Percentiles rank a stretch among this genome's conserved stretches.
These are phyloP conservation scores for Astreopora myriophthalma DNA, from an alignment of 64 coral and sea anemone species.

Conservation along the genomic window DNA sequence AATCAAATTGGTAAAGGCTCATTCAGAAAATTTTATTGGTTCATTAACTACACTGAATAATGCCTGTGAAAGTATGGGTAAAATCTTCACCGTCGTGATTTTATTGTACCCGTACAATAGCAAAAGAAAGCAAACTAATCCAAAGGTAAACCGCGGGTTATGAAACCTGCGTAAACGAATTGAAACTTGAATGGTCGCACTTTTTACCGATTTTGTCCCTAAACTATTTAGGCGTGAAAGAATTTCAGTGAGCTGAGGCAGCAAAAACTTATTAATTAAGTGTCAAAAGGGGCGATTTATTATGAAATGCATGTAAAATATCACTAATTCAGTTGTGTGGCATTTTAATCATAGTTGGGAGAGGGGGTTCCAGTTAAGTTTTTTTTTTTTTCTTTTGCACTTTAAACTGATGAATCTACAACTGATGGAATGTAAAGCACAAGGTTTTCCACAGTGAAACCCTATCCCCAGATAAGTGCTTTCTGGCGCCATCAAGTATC, in stretches of 20 bases:
- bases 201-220: neutral
- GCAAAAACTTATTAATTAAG: neutral
- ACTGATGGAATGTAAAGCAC: too few species aligned
- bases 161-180: neutral
- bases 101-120: neutral
- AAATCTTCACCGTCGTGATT: too few species aligned
- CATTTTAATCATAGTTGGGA: neutral
- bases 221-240: neutral
- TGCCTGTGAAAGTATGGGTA: too few species aligned
- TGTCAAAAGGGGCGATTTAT: neutral
- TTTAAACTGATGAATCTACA: neutral
- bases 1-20: neutral
- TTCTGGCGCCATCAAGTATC: too few species aligned
- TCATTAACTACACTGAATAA: neutral
- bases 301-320: neutral
- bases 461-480: too few species aligned
- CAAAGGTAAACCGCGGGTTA: neutral
- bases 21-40: neutral
- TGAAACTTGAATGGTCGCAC: too few species aligned
- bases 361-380: neutral
- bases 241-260: neutral
- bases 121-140: neutral
- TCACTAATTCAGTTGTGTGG: neutral
- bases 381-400: neutral
- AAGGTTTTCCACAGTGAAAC: too few species aligned